Percentiles rank a stretch among this genome's conserved stretches.
Conservation (phyloP, 1,140 invertebrate species). For the Maconellicoccus hirsutus region DNA sequence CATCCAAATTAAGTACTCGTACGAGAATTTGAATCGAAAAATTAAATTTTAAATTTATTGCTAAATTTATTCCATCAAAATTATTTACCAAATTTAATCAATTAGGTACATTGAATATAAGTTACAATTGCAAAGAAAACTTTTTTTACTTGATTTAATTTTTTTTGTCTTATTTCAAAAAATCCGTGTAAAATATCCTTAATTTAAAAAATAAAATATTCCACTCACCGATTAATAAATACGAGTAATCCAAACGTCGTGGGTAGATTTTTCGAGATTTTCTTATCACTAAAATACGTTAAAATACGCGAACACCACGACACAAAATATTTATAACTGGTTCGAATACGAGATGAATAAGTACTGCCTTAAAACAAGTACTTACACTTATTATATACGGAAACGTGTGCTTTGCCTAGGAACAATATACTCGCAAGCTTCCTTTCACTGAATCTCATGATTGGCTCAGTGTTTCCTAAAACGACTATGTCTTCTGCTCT, state of each 20-base stretch:
- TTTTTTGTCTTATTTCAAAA: too few relatives aligned
- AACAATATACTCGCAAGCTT: not conserved
- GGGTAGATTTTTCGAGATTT: not conserved
- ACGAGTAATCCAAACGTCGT: not conserved
- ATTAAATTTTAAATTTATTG: too few relatives aligned
- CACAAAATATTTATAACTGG: not conserved
- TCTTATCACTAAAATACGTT: not conserved
- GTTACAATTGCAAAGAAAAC: too few relatives aligned
- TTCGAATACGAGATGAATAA: not conserved
- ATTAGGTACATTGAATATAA: too few relatives aligned
- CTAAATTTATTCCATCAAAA: too few relatives aligned
- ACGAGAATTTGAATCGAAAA: too few relatives aligned
- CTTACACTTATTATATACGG: constrained; percentile 12
- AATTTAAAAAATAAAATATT: not conserved
- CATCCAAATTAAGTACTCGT: too few relatives aligned
- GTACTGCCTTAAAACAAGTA: not conserved
- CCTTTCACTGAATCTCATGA: constrained; percentile 18
- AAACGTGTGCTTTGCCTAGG: not conserved
- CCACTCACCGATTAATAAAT: not conserved
- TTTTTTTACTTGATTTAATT: too few relatives aligned
- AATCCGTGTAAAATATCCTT: too few relatives aligned
- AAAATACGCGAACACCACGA: not conserved
- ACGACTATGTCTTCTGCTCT: not conserved
- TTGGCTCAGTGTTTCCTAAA: constrained; percentile 15
- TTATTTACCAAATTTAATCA: too few relatives aligned